Evolutionary conservation across 2,113 vertebrate species (phyloP), one percentile per base, ranked within the genome.

Genomic region (human (Homo sapiens)): DNA sequence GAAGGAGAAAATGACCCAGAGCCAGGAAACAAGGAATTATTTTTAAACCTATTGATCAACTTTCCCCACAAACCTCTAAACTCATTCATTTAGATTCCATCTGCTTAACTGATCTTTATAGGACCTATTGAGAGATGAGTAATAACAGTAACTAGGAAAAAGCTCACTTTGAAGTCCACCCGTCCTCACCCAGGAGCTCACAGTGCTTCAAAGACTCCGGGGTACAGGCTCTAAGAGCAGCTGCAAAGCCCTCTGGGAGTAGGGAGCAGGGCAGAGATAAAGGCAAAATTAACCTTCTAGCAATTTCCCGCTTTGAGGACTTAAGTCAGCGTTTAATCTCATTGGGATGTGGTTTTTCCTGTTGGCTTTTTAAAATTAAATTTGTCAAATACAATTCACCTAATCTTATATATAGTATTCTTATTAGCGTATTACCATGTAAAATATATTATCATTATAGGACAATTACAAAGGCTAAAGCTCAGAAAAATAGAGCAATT

Each of bases 321-420:
- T 84, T 96, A 92, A 96, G 95, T 92, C 87, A 38, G 75, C 0
- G 0, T 88, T 97, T 96, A 96, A 98, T 96, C 75, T 92, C 80
- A 95, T 61, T 88, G 97, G 90, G 87, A 92, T 79, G n/a, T 91
- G 78, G 50, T 57, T 89, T 96, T 83, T 97, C 83, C 88, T 92
- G 45, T 79, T 97, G 93, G 87, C 90, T 96, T 98, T 96, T 95
- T 50, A 90, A 97, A 98, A 98, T 98, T 96, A 96, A 97, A 93
- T 97, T 97, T 96, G 87, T 97, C 90, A 89, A 95, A 96, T 89
- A 90, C 55, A 96, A 96, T 94, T 93, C 80, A 79, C 70, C 76
- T 97, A 97, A 96, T 96, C 84, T 81, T 79, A 92, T 82, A 90
- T 64, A 78, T 90, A 90, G 90, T 55, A 84, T 55, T 96, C 88